Base-by-base conservation (phyloP, 2,888 invertebrate genomes). In the Drosophila nigritarsus region DNA sequence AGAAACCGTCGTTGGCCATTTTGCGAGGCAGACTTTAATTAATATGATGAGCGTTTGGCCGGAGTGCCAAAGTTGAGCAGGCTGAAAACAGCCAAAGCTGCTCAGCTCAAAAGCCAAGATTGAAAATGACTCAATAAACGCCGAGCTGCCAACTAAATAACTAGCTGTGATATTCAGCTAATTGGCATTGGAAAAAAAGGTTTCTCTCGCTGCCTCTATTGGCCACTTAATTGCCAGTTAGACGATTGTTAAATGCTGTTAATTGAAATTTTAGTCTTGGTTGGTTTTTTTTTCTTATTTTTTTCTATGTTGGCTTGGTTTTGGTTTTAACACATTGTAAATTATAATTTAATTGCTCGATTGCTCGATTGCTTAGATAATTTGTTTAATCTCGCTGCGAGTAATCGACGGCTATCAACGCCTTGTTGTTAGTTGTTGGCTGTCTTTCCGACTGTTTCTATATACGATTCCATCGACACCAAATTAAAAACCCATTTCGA, bases 401-500 rank as follows among this genome's bases (percentile, higher is more conserved):
- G 38, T 78, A 73, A 78, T 84, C 73, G 69, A 18, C 54, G 58
- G 48, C 83, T 82, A 80, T 82, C 82, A 82, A 83, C 82, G 67
- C 75, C 83, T 83, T 54, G 79, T 67, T 80, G 64, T 62, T 50
- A 48, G 27, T 50, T 49, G 56, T 40, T 40, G 36, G 48, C 42
- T 49, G 53, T 73, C 55, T 73, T 36, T 48, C 20, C 61, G 54
- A 49, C 40, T 64, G 50, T 73, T 73, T 54, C 60, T 65, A 45
- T 73, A 66, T 70, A 62, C 72, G 76, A 83, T 84, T 82, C 86
- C 89, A 80, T 91, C 89, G 83, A 78, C 90, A 90, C 79, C 80
- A 86, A 89, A 91, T 90, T 90, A 90, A 90, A 90, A 90, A 91
- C 63, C 83, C 86, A 91, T 90, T 90, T 78, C 73, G 67, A 83